phyloP scores from a whole-genome alignment of 2,797 vertebrate genomes.

The Mallotus villosus region DNA sequence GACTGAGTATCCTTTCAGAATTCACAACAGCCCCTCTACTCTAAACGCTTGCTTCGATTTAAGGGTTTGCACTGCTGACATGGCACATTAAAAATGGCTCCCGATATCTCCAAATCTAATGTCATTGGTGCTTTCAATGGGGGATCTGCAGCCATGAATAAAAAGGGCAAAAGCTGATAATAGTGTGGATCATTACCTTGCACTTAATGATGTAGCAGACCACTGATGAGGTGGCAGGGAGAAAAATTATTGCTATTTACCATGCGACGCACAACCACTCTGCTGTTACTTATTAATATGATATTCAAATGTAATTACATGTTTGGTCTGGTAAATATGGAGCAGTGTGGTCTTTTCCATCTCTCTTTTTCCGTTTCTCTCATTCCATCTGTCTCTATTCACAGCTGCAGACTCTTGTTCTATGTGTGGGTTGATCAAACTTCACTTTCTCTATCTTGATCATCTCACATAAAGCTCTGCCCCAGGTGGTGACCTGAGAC shows the following conservation, averaged over 20 bases:
- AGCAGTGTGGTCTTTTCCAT: neutral
- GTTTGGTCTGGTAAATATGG: conserved; percentile 1
- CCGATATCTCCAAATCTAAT: conserved; percentile 5
- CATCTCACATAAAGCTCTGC: too few relatives aligned
- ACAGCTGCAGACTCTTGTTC: neutral
- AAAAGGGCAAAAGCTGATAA: conserved; percentile 16
- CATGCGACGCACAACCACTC: conserved; percentile 7
- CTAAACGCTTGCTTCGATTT: too few relatives aligned
- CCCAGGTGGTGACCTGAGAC: too few relatives aligned
- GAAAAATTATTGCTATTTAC: conserved; percentile 28
- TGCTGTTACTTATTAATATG: conserved; percentile 22
- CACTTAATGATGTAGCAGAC: conserved; percentile 33
- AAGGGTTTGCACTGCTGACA: too few relatives aligned
- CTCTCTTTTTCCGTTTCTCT: too few relatives aligned
- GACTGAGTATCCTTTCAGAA: too few relatives aligned
- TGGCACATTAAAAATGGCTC: neutral
- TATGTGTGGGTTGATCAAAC: neutral
- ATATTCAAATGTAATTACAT: conserved; percentile 22
- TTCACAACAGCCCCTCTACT: too few relatives aligned
- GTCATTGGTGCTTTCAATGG: conserved; percentile 16
- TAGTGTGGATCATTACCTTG: conserved; percentile 41
- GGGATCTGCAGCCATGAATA: conserved; percentile 13
- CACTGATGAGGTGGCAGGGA: conserved; percentile 26
- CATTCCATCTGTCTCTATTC: too few relatives aligned
- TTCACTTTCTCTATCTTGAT: neutral